phyloP scores from a whole-genome alignment of 2,797 vertebrate species.

The Tinamus major region DNA sequence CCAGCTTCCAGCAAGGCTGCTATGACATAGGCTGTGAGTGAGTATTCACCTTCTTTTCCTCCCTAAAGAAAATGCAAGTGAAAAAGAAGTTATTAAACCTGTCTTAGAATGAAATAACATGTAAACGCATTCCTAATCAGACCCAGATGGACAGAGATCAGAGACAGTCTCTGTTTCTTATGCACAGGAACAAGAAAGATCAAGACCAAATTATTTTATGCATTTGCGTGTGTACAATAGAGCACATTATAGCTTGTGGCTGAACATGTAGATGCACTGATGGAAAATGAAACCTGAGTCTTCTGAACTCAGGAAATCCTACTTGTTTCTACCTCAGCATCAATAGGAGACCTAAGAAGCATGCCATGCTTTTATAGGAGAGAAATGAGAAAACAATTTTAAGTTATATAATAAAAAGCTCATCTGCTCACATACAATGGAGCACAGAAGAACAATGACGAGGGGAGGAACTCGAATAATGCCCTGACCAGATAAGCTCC shows the following conservation, averaged over 20 bases:
- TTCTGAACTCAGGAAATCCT: background rate
- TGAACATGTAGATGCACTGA: background rate
- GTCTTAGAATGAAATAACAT: background rate
- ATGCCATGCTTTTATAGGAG: background rate
- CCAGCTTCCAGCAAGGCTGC: conserved; percentile 73
- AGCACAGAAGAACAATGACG: too few relatives aligned
- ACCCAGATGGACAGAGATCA: background rate
- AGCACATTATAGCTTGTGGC: background rate
- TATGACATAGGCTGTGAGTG: conserved; percentile 71
- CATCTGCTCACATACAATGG: too few relatives aligned
- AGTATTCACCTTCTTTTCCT: conserved; percentile 62
- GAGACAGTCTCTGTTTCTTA: background rate
- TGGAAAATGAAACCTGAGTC: background rate
- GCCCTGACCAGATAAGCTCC: too few relatives aligned
- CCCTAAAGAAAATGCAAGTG: conserved; percentile 46
- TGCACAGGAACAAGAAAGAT: background rate
- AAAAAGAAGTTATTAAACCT: background rate
- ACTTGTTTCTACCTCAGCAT: background rate
- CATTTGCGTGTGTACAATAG: fast-evolving
- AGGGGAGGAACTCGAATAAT: too few relatives aligned
- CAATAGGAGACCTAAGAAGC: background rate
- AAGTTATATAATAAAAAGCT: background rate
- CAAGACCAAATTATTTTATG: background rate
- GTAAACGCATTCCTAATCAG: background rate
- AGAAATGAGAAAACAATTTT: fast-evolving